phyloP scores from a whole-genome alignment of 2,888 invertebrate genomes.

The Merodon equestris region DNA sequence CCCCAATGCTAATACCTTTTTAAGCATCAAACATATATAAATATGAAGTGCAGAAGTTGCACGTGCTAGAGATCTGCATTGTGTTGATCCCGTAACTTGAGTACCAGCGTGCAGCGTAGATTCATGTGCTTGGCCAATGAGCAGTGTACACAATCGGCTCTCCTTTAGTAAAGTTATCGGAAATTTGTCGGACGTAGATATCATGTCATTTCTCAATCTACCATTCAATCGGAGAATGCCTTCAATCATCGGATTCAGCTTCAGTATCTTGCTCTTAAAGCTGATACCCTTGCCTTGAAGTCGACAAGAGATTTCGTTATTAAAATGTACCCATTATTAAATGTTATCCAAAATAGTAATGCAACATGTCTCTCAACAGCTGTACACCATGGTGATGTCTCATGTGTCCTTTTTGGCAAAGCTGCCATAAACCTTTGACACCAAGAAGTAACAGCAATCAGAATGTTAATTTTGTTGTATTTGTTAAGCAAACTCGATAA shows the following conservation, averaged over 20 bases:
- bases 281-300: not conserved
- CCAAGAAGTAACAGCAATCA: not conserved
- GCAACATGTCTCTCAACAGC: not conserved
- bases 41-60: too few species aligned
- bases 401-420: not conserved
- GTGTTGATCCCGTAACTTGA: too few species aligned
- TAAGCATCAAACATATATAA: too few species aligned
- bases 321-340: not conserved
- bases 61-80: too few species aligned
- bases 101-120: slow-evolving; percentile 1
- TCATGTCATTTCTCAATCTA: not conserved
- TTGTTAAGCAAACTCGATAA: not conserved
- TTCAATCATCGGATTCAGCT: not conserved
- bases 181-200: not conserved
- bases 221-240: not conserved
- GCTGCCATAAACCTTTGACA: not conserved
- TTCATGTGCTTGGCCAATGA: not conserved
- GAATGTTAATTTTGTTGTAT: not conserved
- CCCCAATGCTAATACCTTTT: too few species aligned
- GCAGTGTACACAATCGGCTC: not conserved
- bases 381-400: not conserved
- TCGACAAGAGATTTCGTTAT: not conserved
- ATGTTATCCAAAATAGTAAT: not conserved
- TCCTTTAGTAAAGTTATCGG: not conserved
- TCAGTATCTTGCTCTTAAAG: not conserved